Percentiles rank a stretch among this genome's conserved stretches.
phyloP scores from a whole-genome alignment of 2,797 vertebrate species.

The Pantherophis alleghaniensis region DNA sequence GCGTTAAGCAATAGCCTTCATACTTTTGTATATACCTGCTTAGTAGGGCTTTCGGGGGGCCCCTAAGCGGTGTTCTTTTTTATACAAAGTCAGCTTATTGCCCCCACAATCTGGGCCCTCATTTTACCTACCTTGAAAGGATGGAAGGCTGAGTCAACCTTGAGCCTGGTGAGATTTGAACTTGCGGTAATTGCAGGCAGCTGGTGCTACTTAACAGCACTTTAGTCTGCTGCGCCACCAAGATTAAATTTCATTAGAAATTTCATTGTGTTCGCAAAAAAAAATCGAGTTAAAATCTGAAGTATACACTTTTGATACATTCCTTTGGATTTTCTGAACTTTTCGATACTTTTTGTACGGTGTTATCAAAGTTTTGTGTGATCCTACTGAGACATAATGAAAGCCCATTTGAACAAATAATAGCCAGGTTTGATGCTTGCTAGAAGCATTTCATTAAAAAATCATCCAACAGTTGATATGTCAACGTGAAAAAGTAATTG shows the following conservation, averaged over 20 bases:
- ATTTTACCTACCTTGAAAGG: no score
- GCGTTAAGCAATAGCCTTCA: no score
- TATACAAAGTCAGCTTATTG: no score
- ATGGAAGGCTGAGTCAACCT: no score
- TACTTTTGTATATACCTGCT: no score
- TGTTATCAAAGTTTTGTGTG: not conserved
- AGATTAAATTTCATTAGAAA: not conserved
- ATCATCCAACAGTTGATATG: not conserved
- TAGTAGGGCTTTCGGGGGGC: no score
- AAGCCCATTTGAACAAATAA: not conserved
- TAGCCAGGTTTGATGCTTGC: not conserved
- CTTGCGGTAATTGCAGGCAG: no score
- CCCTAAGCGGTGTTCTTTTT: no score
- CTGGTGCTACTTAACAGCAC: no score
- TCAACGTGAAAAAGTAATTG: not conserved
- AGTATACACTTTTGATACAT: not conserved
- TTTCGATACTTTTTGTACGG: not conserved
- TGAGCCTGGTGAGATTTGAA: no score
- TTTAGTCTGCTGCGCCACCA: no score
- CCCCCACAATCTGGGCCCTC: no score
- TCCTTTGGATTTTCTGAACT: not conserved
- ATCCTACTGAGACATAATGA: not conserved
- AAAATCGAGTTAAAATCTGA: not conserved
- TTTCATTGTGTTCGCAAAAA: not conserved
- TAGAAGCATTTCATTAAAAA: not conserved